Evolutionary conservation across 2,113 vertebrate species (phyloP), one percentile per base, ranked within the genome.

Genomic region (Sitta europaea): DNA sequence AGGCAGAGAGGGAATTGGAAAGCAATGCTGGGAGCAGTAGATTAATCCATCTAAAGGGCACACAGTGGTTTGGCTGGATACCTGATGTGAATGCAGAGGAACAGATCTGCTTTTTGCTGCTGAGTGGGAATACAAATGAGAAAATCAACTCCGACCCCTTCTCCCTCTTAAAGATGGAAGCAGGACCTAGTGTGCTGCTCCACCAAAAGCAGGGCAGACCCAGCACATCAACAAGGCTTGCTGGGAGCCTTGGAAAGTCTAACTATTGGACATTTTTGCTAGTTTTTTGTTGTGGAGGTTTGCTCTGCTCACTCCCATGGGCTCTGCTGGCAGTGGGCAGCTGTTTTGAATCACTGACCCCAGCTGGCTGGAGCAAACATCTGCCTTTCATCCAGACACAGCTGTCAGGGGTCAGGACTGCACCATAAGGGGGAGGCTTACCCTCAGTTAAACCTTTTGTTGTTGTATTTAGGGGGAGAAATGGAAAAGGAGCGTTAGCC

Each of bases 1-100:
- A 58, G 78, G 53, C 48, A 61, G 67, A 63, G 55, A 62, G 40
- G 59, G 72, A 94, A 73, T 36, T 88, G 54, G 47, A 76, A 29
- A 88, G 24, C 0, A 0, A 66, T 51, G 47, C 38, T 74, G 31
- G 33, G 43, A 93, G 48, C 38, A 74, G 63, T 54, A 71, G 72
- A 88, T 95, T 91, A 91, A 92, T 94, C 72, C 68, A 20, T 70
- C 40, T 68, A 88, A 92, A 93, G 55, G 65, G 36, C 67, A 73
- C 45, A 63, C 33, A 35, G 62, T 40, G n/a, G 20, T 58, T 93
- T 88, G 35, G n/a, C 43, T 83, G 47, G 38, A 50, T 83, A 73
- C 42, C 65, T 76, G 72, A 66, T 9, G n/a, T 71, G 83, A 92
- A 94, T 97, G 65, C 67, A 73, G 72, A 84, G 89, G 36, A 86